Base-by-base conservation (phyloP, 2,888 invertebrate species). In the Auanema freiburgensis region DNA sequence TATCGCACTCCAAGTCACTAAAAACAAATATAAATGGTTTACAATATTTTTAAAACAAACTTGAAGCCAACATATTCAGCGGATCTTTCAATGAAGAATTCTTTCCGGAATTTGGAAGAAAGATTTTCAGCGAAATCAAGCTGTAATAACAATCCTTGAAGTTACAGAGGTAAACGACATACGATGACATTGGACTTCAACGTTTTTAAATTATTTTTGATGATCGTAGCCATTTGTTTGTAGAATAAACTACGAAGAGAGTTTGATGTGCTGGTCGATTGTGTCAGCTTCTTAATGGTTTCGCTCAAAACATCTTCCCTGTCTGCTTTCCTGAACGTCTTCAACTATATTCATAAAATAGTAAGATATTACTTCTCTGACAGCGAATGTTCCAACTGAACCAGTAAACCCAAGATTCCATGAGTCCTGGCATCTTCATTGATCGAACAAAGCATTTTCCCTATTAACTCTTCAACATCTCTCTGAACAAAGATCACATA, bases 401-500 rank as follows among this genome's bases (percentile, higher is more conserved):
- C 71, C 24, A 74, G 53, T 21, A 71, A 16, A 4, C 67, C 72
- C 18, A 72, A 24, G 12, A 72, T 46, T 6, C 72, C 74, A 52
- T 67, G 42, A 49, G 69, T 60, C 54, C 66, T 59, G 40, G 69
- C 72, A 2, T 63, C 56, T 4, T 66, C 62, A 42, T 42, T 66
- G 4, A 69, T 53, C 16, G 74, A 71, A 33, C 51, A 51, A 0
- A 50, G n/a, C 23, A 62, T 51, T 24, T 50, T 56, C 16, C 23
- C 12, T 6, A 62, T 42, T 1, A 25, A 50, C 33, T 62, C 50
- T 5, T 57, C 40, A 10, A 57, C 6, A 52, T 52, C 56, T 3
- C 21, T 42, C 50, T 57, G 23, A 25, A 2, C 14, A 54, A 41
- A 52, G 41, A 21, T n/a, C 10, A 25, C 11, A 23, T 51, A 59